Conservation (phyloP, 2,797 vertebrate species). For the Periparus ater region DNA sequence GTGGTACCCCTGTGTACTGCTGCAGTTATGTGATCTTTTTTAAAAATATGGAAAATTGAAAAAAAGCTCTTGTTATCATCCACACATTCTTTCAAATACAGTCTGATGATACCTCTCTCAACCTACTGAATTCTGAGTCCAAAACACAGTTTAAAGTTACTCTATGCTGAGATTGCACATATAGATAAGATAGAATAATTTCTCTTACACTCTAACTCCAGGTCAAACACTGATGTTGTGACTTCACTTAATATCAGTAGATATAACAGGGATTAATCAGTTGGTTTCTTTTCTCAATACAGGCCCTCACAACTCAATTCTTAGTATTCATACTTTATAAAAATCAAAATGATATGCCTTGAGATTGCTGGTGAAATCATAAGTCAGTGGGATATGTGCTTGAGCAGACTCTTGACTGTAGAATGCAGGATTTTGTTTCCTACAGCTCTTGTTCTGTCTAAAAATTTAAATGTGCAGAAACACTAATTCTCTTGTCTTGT, state of each 20-base stretch:
- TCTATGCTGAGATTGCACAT: neutral
- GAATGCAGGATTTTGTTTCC: neutral
- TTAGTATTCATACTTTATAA: neutral
- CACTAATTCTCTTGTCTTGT: neutral
- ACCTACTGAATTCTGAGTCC: neutral
- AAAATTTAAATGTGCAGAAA: neutral
- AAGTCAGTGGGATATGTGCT: neutral
- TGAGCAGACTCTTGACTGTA: neutral
- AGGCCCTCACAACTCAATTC: neutral
- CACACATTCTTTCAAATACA: neutral
- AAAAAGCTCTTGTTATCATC: neutral
- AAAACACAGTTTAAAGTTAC: neutral
- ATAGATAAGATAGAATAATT: neutral
- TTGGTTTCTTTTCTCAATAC: neutral
- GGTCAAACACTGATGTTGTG: neutral
- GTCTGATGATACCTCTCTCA: neutral
- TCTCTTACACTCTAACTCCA: neutral
- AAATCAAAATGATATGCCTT: neutral
- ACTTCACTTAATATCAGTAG: neutral
- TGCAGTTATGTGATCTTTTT: neutral
- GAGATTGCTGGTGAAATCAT: neutral
- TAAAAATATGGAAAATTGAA: neutral
- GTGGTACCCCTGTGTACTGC: neutral
- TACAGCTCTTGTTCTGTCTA: neutral
- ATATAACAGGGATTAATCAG: neutral